Evolutionary conservation across 1,140 invertebrate genomes (phyloP), one percentile per base, ranked within the genome.

Genomic region (Drosophila parabipectinata): DNA sequence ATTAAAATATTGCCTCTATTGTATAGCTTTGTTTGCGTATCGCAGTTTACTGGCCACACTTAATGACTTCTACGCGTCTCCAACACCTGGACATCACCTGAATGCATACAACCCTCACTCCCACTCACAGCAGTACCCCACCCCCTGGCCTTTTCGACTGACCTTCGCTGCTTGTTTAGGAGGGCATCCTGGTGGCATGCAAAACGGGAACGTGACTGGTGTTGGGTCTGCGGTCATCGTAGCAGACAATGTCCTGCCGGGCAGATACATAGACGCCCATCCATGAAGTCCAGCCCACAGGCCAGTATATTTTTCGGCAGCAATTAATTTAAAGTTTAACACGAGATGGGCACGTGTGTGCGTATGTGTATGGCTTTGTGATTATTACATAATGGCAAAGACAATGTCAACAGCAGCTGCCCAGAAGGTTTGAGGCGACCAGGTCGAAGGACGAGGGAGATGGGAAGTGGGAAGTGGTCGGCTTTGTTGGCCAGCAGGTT

Each of bases 251-350:
- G 57, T 44, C 53, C 56, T 61, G 28, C 41, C 24, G 1, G 8
- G 14, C 41, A 4, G 41, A 44, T 32, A 32, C 32, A 32, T 32
- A 41, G 39, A 74, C 45, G 54, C 37, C 34, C 53, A 30, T 51
- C 18, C 32, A 18, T 26, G 6, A 9, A 48, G 28, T 30, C 24
- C 15, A 18, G 7, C 55, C 37, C 59, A 60, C 41, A 44, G 30
- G 21, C 47, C 32, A 48, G 63, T 64, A 69, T 75, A 77, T 81
- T 87, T 87, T 87, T 79, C 60, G 84, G 72, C 56, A 73, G 83
- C 79, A 87, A 87, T 87, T 88, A 87, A 88, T 82, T 88, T 83
- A 53, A 73, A 88, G 75, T 88, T 87, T 76, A 83, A 66, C 55
- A 78, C 76, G 66, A 54, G 51, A 39, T 32, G 26, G 51, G 41